These are phyloP conservation scores for Coelopa pilipes DNA, from an alignment of 2,888 invertebrate genomes.

Conservation along the genomic window DNA sequence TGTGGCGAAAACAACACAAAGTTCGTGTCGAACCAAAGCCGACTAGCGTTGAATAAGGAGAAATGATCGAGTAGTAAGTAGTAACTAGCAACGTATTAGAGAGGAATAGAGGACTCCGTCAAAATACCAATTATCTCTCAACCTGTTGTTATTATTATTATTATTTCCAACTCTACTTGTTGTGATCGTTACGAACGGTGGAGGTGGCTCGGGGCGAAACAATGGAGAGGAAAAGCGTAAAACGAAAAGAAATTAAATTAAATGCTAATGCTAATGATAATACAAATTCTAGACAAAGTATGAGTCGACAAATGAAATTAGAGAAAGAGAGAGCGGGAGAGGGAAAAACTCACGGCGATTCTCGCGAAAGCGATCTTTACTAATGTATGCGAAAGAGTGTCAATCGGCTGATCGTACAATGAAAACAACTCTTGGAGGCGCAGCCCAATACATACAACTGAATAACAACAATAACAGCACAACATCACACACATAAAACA, in stretches of 20 bases:
- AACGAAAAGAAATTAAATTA: not conserved
- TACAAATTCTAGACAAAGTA: too few relatives aligned
- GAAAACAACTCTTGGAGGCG: not conserved
- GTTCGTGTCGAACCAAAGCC: slow-evolving; percentile 23
- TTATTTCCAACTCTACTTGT: too few relatives aligned
- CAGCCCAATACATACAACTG: not conserved
- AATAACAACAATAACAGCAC: not conserved
- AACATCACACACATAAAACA: not conserved
- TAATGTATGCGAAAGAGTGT: slow-evolving; percentile 22
- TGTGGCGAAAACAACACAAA: not conserved
- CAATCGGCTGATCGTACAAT: slow-evolving; percentile 3
- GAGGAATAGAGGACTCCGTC: too few relatives aligned
- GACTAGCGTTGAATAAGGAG: not conserved
- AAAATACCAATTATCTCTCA: too few relatives aligned
- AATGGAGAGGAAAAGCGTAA: not conserved
- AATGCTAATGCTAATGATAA: not conserved
- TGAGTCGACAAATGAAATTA: not conserved
- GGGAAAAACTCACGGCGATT: not conserved
- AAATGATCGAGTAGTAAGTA: too few relatives aligned
- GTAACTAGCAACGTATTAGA: too few relatives aligned
- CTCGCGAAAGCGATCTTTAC: slow-evolving; percentile 8
- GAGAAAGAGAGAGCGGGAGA: not conserved
- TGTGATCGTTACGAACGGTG: too few relatives aligned
- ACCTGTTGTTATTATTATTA: too few relatives aligned
- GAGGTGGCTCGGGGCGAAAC: too few relatives aligned